Base-by-base conservation (phyloP, 2,113 vertebrate genomes). In the Lepisosteus osseus region DNA sequence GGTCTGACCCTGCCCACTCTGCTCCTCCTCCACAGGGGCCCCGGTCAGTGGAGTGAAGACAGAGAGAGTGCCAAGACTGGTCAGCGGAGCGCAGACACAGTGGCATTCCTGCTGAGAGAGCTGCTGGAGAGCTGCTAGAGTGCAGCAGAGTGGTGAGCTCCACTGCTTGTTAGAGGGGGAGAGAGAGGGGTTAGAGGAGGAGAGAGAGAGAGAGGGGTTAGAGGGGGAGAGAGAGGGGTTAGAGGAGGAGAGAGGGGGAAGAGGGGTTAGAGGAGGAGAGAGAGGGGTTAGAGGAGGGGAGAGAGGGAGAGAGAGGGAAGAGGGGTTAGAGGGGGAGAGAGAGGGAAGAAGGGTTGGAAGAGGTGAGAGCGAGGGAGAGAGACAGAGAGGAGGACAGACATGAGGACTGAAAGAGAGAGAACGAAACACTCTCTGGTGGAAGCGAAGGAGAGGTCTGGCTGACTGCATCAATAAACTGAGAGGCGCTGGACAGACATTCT, bases 221-320 rank as follows among this genome's bases (percentile, higher is more conserved):
- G 12, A 61, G 41, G 54, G 29, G 3, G 7, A 61, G 54, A 45
- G 42, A 12, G 7, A 15, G 40, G 61, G 42, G 71, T n/a, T 9
- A 29, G 62, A 44, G 59, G 64, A n/a, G n/a, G 47, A 56, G 12
- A 41, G 43, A 45, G 64, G 9, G 71, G 5, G 29, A 42, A 1
- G 14, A 41, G 12, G 45, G 13, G 17, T 8, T 7, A 13, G 42
- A 29, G 15, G 29, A 12, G 4, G 15, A 2, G 7, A 3, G 15
- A 12, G 13, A n/a, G 51, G 15, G 15, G 55, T 4, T 2, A 47
- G 17, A 11, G 47, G 17, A 4, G 7, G 17, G 6, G 40, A 14
- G 29, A 59, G 41, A 57, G 61, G 54, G 43, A 47, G 43, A 42
- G 69, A n/a, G 45, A 72, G 70, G 51, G 44, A 0, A 55, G 61